Evolutionary conservation across 2,888 invertebrate genomes (phyloP), one percentile per base, ranked within the genome.

Genomic region (Himalopsyche anomala): DNA sequence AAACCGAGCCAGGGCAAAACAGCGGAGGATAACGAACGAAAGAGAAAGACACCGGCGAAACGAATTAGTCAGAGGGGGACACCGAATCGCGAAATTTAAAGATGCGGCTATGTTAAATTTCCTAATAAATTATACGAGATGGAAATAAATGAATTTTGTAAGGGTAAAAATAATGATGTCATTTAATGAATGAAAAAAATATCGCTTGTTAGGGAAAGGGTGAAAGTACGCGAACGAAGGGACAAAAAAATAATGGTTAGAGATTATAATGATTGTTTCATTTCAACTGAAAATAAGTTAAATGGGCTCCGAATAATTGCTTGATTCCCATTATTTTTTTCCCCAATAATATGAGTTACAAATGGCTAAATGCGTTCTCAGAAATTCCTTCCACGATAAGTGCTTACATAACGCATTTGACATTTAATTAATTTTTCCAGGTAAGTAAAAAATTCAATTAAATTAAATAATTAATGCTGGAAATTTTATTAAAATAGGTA

Each of bases 81-180:
- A 28, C 56, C n/a, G 40, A 82, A 55, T 55, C 38, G 62, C 74
- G 74, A 74, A 74, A 74, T 74, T 42, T 51, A 83, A 83, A 80
- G 83, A 81, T 84, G 45, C 83, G 83, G 69, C 40, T 69, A 85
- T 85, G 56, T 82, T 82, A 86, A 86, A 85, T 82, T 86, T 80
- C 85, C 83, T 85, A 86, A 86, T 86, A 87, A 87, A 87, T 87
- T 86, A 86, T 81, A 84, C 84, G 62, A 54, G 45, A 80, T 15
- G 83, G 81, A 84, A 86, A 87, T 84, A 82, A 85, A 87, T 87
- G 85, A 85, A 85, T 85, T 82, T 85, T 80, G 80, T 84, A 86
- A 84, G 86, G 87, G 86, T 82, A 86, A 83, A 88, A 87, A 87
- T 88, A 88, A 88, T 88, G 88, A 88, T 88, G 87, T 88, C 88